Conservation (phyloP, 2,888 invertebrate genomes). For the Autographa gamma region DNA sequence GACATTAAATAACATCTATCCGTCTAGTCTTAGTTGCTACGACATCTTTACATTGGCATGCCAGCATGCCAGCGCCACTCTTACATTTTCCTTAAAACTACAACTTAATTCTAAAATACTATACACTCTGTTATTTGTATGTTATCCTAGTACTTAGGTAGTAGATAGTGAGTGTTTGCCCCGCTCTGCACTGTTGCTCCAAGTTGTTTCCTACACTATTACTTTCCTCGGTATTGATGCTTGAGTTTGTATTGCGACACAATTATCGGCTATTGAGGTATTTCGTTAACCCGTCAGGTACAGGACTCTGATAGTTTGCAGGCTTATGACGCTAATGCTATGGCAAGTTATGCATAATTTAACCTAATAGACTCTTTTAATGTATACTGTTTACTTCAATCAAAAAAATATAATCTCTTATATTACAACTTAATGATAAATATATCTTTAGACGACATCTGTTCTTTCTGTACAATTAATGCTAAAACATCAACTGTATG, state of each 20-base stretch:
- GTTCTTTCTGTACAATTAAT: conserved; percentile 40
- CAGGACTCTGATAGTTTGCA: conserved; percentile 57
- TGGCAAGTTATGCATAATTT: conserved; percentile 19
- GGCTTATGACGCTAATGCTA: conserved; percentile 33
- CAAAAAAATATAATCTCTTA: conserved; percentile 17
- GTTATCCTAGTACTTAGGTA: conserved; percentile 17
- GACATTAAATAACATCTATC: neutral
- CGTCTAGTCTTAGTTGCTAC: neutral
- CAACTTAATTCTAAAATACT: neutral
- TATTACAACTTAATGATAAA: conserved; percentile 28
- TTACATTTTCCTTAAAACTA: neutral
- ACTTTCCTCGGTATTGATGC: conserved; percentile 4
- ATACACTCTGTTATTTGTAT: neutral
- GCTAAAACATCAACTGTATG: conserved; percentile 54
- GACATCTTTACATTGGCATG: neutral
- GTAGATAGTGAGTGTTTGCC: conserved; percentile 30
- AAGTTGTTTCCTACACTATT: conserved; percentile 12
- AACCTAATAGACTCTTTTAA: conserved; percentile 17
- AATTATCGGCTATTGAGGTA: conserved; percentile 37
- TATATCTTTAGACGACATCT: conserved; percentile 32
- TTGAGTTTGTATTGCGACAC: conserved; percentile 30
- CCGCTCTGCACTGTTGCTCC: conserved; percentile 1
- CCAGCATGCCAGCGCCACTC: neutral
- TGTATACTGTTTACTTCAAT: conserved; percentile 18
- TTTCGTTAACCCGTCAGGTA: conserved; percentile 52